Conservation (phyloP, 2,797 vertebrate species). For the Cynodonichthys magdalenae region DNA sequence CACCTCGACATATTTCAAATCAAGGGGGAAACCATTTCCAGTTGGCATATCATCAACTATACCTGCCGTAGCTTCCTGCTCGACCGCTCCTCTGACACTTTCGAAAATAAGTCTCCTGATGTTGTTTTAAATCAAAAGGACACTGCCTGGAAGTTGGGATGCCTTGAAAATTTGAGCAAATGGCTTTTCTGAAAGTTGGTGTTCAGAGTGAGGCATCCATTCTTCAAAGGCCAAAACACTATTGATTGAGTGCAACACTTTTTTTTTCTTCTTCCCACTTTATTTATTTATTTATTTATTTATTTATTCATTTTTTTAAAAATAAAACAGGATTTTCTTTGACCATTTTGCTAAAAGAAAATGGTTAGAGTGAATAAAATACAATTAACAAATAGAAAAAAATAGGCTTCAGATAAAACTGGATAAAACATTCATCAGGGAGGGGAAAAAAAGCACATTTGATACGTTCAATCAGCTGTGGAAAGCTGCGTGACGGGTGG, state of each 20-base stretch:
- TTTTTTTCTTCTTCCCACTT: conserved; percentile 14
- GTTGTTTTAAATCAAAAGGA: conserved; percentile 77
- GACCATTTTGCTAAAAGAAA: conserved; percentile 24
- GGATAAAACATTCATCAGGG: conserved; percentile 52
- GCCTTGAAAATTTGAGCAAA: conserved; percentile 68
- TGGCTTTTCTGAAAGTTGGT: conserved; percentile 61
- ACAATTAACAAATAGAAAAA: conserved; percentile 19
- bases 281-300: conserved; percentile 10
- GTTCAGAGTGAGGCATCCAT: conserved; percentile 43
- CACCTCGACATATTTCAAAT: conserved; percentile 73
- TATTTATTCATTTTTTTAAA: conserved; percentile 21
- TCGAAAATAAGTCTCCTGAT: conserved; percentile 75
- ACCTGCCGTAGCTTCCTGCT: conserved; percentile 74
- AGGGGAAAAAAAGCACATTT: conserved; percentile 36
- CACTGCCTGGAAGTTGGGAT: conserved; percentile 55
- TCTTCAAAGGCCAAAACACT: conserved; percentile 44
- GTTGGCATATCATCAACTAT: conserved; percentile 78
- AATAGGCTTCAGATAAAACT: conserved; percentile 44
- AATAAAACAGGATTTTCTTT: conserved; percentile 33
- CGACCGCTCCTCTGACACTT: conserved; percentile 73
- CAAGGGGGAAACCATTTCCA: conserved; percentile 73
- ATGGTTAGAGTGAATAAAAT: conserved; percentile 20
- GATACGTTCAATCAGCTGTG: conserved; percentile 54
- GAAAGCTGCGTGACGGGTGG: conserved; percentile 54
- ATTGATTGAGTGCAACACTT: conserved; percentile 51